Base-by-base conservation (phyloP, 2,888 invertebrate species). In the Pteria penguin region DNA sequence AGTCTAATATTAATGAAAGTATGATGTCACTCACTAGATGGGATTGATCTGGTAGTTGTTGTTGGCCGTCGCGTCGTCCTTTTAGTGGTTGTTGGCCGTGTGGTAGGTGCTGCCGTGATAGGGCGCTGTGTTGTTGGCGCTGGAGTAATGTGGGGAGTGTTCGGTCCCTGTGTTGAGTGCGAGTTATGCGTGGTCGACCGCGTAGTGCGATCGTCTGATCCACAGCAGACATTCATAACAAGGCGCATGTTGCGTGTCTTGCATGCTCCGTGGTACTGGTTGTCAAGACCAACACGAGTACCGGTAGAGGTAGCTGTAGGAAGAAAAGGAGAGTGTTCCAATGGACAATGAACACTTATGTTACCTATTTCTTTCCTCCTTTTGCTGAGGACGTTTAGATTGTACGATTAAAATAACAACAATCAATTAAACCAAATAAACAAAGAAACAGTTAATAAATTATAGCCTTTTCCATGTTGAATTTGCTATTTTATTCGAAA, bases 251-350 rank as follows among this genome's bases (percentile, higher is more conserved):
- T 72, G 36, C 71, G 58, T n/a, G 62, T 55, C 32, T 66, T 62
- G 32, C 80, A 80, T 2, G 73, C 70, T 1, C 80, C 80, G 33
- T 78, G 62, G 29, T 72, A 72, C 58, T 78, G 75, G 65, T 80
- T 80, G 68, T 76, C 55, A 0, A 78, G 33, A 55, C 72, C 76
- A 8, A 60, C 66, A 26, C 27, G 45, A 2, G 62, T 33, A 14
- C 80, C 80, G 11, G 73, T 69, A 4, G 80, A 80, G 5, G 80
- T 80, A 3, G 80, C 80, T 80, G 72, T 14, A 45, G n/a, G n/a
- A n/a, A n/a, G n/a, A n/a, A n/a, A n/a, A n/a, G n/a, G n/a, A n/a
- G n/a, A n/a, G n/a, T n/a, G n/a, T n/a, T n/a, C n/a, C n/a, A n/a
- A n/a, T n/a, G n/a, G n/a, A n/a, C n/a, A n/a, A n/a, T n/a, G n/a